These are phyloP conservation scores for Lithophane socia DNA, from an alignment of 2,888 invertebrate genomes.

Conservation along the genomic window DNA sequence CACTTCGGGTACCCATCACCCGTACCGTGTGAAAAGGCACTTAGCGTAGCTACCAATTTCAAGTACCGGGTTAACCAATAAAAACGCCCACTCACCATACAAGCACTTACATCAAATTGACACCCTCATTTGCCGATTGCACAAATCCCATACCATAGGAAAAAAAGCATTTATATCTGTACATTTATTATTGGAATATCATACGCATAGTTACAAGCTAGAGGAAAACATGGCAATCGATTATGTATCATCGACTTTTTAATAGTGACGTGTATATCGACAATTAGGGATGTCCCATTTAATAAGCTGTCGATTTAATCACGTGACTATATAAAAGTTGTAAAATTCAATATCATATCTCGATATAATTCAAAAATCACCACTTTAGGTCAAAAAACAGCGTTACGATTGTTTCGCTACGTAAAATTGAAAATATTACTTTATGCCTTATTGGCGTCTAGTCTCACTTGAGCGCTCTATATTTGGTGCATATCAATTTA, in stretches of 20 bases:
- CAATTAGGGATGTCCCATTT: constrained; percentile 24
- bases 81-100: constrained; percentile 56
- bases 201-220: constrained; percentile 71
- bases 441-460: constrained; percentile 76
- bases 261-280: constrained; percentile 40
- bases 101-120: constrained; percentile 75
- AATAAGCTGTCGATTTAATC: constrained; percentile 17
- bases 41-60: constrained; percentile 45
- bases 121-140: constrained; percentile 79
- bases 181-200: constrained; percentile 65
- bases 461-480: constrained; percentile 79
- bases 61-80: constrained; percentile 56
- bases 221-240: constrained; percentile 69
- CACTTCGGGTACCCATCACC: not conserved
- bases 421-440: constrained; percentile 67
- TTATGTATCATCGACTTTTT: constrained; percentile 48
- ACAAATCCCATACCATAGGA: constrained; percentile 69
- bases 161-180: constrained; percentile 65
- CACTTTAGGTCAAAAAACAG: constrained; percentile 50
- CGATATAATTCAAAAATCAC: constrained; percentile 47
- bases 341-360: constrained; percentile 41
- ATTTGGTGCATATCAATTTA: constrained; percentile 79
- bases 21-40: not conserved
- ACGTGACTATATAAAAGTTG: constrained; percentile 39
- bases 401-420: constrained; percentile 29